Evolutionary conservation across 2,113 vertebrate species (phyloP), one percentile per base, ranked within the genome.

Genomic region (Orientallactaga bullata): DNA sequence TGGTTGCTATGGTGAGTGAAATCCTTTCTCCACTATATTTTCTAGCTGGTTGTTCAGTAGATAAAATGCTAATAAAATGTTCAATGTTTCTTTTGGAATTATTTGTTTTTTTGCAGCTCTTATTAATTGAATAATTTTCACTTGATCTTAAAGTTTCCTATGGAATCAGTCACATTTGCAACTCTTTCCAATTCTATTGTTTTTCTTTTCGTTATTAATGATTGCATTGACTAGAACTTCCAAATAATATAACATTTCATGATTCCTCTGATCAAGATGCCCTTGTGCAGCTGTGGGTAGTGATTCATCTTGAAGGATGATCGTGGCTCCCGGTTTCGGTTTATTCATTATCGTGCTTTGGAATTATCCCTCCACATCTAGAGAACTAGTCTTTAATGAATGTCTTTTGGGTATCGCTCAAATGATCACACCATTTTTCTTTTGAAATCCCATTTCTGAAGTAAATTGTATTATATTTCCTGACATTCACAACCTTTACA

Each of bases 71-170:
- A 60, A 74, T 20, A 71, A 17, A 23, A 24, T 87, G 74, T 76
- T 68, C 37, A 58, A 12, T 88, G 37, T 94, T 83, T 85, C 32
- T 88, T 88, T 88, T 93, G 39, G 74, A 95, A 85, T 65, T 42
- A 61, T 11, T 12, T 93, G 63, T 66, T 51, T 77, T 90, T 85
- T 63, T 39, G n/a, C 84, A 60, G 90, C 7, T 87, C 82, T 85
- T 73, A 84, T 87, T 55, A 47, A 76, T 83, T 63, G 42, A 58
- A 74, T 78, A 35, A 80, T 89, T 89, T 94, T 84, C 68, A 72
- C 72, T 91, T 83, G 37, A 85, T 89, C 73, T 37, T 94, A 28
- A 16, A 30, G 51, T 79, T 89, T 76, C 78, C 88, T 51, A 15
- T 77, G 37, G 60, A 86, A 42, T 51, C 47, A 58, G 35, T 95